Evolutionary conservation across 2,888 invertebrate species (phyloP).

Genomic region (Tetragonisca angustula): DNA sequence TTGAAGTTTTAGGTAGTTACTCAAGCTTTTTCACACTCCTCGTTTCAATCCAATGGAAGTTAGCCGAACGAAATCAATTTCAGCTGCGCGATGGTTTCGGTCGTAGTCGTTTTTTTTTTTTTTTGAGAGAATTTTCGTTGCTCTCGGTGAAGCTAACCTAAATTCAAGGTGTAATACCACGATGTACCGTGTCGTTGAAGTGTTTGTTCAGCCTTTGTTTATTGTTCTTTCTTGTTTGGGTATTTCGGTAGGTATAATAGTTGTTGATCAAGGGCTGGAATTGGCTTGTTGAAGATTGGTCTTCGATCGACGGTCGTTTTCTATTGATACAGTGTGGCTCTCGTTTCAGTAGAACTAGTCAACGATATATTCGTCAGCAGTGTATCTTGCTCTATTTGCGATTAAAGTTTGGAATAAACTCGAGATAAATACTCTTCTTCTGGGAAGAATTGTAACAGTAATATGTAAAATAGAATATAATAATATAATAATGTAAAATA

Average conservation of each 20-base stretch:
- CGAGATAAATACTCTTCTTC: too few species aligned
- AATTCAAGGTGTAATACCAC: not conserved
- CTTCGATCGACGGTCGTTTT: too few species aligned
- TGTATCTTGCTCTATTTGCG: not conserved
- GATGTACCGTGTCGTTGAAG: not conserved
- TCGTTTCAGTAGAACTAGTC: not conserved
- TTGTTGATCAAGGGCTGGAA: not conserved
- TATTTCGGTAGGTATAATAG: not conserved
- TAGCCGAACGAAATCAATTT: conserved; percentile 5
- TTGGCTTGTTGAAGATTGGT: not conserved
- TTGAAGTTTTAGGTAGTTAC: not conserved
- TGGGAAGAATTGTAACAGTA: too few species aligned
- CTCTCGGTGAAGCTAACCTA: not conserved
- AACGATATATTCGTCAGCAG: not conserved
- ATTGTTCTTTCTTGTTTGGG: not conserved
- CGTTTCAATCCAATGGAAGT: conserved; percentile 1
- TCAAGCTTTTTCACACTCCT: not conserved
- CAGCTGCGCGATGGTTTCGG: not conserved
- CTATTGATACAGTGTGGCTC: not conserved
- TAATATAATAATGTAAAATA: too few species aligned
- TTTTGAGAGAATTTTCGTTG: not conserved
- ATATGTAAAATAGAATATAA: too few species aligned
- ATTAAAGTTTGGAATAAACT: not conserved
- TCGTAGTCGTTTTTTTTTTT: not conserved
- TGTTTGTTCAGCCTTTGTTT: not conserved